phyloP scores from a whole-genome alignment of 2,888 invertebrate species.

The Pilophorus perplexus region DNA sequence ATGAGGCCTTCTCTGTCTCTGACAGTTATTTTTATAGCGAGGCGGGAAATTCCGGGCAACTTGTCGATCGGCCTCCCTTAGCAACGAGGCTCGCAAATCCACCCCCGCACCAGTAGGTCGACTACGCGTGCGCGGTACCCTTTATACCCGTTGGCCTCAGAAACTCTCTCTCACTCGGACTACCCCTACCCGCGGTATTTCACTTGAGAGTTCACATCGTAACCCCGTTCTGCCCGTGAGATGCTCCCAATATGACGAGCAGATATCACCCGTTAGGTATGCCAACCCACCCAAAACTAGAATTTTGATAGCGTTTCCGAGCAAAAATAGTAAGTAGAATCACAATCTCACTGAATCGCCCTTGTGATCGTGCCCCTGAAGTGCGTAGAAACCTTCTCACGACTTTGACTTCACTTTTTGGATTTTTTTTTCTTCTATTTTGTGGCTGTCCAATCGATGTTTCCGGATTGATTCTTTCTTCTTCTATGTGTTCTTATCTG shows the following conservation, averaged over 20 bases:
- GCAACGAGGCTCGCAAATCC: too few species aligned
- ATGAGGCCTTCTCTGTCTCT: too few species aligned
- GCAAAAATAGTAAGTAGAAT: conserved; percentile 2
- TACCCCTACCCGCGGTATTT: too few species aligned
- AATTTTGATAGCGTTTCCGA: conserved; percentile 8
- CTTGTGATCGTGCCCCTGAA: conserved; percentile 28
- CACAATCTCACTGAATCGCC: not conserved
- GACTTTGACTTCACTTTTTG: not conserved
- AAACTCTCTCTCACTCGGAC: too few species aligned
- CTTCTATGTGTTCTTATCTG: not conserved
- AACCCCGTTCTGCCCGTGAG: conserved; percentile 25
- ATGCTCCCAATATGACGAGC: conserved; percentile 37
- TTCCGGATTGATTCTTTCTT: conserved; percentile 8
- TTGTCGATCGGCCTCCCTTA: too few species aligned
- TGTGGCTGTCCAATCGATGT: conserved; percentile 31
- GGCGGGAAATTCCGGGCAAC: too few species aligned
- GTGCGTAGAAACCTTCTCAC: conserved; percentile 2
- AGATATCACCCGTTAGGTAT: conserved; percentile 38
- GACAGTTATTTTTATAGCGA: too few species aligned
- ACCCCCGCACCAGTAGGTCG: too few species aligned
- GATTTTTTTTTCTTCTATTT: too few species aligned
- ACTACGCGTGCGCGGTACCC: too few species aligned
- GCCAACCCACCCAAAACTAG: conserved; percentile 24
- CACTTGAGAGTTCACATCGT: conserved; percentile 9
- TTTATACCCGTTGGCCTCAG: too few species aligned